Evolutionary conservation across 2,113 vertebrate genomes (phyloP), one percentile per base, ranked within the genome.

Genomic region (Sitta europaea): DNA sequence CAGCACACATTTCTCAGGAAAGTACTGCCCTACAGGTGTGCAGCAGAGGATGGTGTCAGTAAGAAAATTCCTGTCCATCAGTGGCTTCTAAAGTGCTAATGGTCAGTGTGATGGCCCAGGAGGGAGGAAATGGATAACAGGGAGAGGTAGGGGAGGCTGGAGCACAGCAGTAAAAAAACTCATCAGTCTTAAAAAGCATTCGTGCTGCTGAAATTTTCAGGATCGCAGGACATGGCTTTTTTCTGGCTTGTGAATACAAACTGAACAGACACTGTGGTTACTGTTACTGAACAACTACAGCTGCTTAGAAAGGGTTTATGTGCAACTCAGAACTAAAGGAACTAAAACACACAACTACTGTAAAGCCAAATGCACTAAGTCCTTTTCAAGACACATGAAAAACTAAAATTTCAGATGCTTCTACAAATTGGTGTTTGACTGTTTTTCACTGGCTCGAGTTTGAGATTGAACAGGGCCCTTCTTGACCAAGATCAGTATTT

Each of bases 41-140:
- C 21, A 73, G 80, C 31, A 62, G 77, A 1, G 3, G 27, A 23
- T 17, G 25, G 33, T 58, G 65, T 54, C 65, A n/a, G 36, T 63
- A 58, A 63, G 18, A 21, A 50, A 87, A 96, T 74, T 90, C 33
- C 43, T 66, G 58, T 58, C 59, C 81, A 71, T 27, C 42, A 22
- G 68, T 78, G 88, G 20, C 42, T 86, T 78, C 77, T 40, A 8
- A 87, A 90, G 35, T 67, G 91, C 61, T 71, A 62, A 58, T 31
- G 61, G 81, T 10, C 57, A 31, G 9, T 21, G 73, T 1, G 14
- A 58, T 73, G 55, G 55, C n/a, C 35, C 59, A 36, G 38, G 51
- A 92, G 70, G 47, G 48, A 40, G 16, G 36, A 59, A 45, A 72
- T 61, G 1, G 3, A 6, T 36, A 51, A 57, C 25, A 36, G 28